Percentiles rank a stretch among this genome's conserved stretches.
Conservation (phyloP, 2,797 vertebrate genomes). For the Triplophysa yarkandensis region DNA sequence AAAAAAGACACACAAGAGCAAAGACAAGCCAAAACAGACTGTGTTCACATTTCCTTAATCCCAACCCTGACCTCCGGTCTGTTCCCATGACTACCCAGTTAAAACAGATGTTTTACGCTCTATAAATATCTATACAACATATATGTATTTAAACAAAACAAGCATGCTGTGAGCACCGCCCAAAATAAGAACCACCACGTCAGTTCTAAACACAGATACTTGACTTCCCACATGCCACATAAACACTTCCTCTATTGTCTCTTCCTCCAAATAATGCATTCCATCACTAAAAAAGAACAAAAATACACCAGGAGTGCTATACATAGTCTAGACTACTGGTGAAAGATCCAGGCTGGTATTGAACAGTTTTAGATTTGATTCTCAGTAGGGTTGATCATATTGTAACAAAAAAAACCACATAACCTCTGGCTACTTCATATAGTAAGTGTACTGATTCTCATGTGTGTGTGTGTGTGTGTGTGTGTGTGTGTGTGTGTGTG, state of each 20-base stretch:
- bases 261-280: conserved; percentile 4
- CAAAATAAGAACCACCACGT: conserved; percentile 11
- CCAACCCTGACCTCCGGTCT: conserved; percentile 31
- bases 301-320: not conserved
- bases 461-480: no score
- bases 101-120: conserved; percentile 22
- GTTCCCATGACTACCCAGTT: conserved; percentile 42
- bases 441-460: no score
- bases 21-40: not conserved
- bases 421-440: not conserved
- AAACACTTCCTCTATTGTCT: conserved; percentile 23
- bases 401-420: not conserved
- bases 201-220: conserved; percentile 8
- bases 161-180: not conserved
- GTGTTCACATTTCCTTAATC: not conserved
- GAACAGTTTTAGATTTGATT: not conserved
- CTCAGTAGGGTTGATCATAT: not conserved
- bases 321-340: not conserved
- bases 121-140: not conserved
- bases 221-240: conserved; percentile 20
- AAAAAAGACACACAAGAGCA: not conserved
- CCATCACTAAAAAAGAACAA: not conserved
- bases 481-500: no score
- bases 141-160: conserved; percentile 19
- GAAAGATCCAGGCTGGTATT: not conserved